These are phyloP conservation scores for Oreamnos americanus DNA, from an alignment of 2,113 vertebrate species.

Conservation along the genomic window DNA sequence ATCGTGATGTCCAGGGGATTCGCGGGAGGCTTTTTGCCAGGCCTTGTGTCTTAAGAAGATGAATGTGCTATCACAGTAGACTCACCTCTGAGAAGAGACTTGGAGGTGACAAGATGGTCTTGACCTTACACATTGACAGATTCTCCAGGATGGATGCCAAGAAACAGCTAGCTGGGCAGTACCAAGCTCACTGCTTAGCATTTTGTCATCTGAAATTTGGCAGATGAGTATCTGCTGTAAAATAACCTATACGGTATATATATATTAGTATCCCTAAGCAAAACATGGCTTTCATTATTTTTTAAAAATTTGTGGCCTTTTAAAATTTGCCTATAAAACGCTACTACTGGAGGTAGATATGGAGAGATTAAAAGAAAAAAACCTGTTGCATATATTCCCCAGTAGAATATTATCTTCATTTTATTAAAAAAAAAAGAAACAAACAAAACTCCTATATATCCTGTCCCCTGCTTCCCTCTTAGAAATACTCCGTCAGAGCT, in stretches of 20 bases:
- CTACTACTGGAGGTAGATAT: background rate
- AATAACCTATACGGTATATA: background rate
- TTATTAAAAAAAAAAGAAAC: background rate
- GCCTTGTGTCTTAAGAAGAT: background rate
- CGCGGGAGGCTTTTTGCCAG: background rate
- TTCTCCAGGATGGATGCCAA: background rate
- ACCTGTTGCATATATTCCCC: background rate
- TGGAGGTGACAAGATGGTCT: background rate
- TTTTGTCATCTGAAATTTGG: background rate
- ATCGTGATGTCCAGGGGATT: background rate
- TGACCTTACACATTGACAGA: accelerated
- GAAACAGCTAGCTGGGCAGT: background rate
- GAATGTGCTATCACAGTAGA: background rate
- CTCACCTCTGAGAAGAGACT: background rate
- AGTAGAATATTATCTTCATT: background rate
- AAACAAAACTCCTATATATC: background rate
- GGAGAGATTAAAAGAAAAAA: background rate
- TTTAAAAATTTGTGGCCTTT: background rate
- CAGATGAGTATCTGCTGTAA: background rate
- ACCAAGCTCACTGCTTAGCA: background rate
- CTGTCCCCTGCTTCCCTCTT: background rate
- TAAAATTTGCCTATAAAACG: background rate
- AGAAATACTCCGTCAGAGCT: background rate
- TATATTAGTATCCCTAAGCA: background rate
- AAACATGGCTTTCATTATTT: background rate